phyloP scores from a whole-genome alignment of 2,797 vertebrate species.

The Alca torda region DNA sequence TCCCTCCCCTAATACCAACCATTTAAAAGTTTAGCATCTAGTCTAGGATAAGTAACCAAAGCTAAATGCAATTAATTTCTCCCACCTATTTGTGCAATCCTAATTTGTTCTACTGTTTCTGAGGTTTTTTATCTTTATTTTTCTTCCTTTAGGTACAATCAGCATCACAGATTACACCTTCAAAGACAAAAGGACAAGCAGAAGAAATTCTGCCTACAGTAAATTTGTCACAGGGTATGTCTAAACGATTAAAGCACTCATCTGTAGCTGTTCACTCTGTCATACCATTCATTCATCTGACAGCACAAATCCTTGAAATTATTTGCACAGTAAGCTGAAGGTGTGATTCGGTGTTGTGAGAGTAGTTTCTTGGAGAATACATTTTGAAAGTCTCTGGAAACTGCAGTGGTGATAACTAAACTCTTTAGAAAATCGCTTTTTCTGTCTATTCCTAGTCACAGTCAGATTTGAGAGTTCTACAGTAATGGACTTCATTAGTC shows the following conservation, averaged over 20 bases:
- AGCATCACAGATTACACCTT: background rate
- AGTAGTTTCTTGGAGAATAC: background rate
- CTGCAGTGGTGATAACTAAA: background rate
- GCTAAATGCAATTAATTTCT: background rate
- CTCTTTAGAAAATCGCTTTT: background rate
- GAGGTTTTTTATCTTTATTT: background rate
- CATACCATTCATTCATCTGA: background rate
- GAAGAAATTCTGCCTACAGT: constrained; percentile 53
- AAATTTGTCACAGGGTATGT: constrained; percentile 35
- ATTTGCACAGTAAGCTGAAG: background rate
- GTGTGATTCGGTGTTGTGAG: background rate
- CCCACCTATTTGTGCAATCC: background rate
- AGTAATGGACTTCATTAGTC: background rate
- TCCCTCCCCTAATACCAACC: background rate
- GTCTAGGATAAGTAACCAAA: background rate
- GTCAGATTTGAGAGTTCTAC: background rate
- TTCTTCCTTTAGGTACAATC: constrained; percentile 32
- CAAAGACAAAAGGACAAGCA: constrained; percentile 72
- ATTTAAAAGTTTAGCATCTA: background rate
- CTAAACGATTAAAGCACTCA: background rate
- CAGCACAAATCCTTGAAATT: background rate
- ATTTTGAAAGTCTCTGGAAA: background rate
- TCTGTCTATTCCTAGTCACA: background rate
- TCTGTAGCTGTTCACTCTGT: background rate
- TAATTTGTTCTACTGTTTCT: background rate